A percentile compares a stretch with the other conserved stretches of the same genome.
Evolutionary conservation across 2,113 vertebrate genomes (phyloP).

Genomic region (Propithecus coquereli): DNA sequence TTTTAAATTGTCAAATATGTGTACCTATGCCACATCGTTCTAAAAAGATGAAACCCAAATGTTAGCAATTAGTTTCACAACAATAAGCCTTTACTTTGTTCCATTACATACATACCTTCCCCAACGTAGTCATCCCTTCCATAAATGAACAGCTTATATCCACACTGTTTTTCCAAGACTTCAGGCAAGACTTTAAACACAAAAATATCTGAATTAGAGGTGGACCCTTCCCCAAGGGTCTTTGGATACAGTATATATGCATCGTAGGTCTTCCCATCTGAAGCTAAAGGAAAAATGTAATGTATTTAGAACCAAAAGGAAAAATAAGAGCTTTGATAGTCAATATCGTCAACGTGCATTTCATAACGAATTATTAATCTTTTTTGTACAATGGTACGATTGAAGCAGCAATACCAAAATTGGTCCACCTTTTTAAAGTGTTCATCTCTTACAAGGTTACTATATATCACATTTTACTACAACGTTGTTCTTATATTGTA

Average conservation of each 20-base stretch:
- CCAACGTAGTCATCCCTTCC: constrained; percentile 90
- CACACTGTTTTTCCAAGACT: constrained; percentile 90
- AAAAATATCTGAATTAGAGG: constrained; percentile 81
- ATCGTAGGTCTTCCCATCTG: constrained; percentile 92
- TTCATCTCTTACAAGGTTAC: not conserved
- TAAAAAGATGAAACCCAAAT: not conserved
- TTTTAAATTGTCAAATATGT: not conserved
- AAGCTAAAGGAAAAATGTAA: constrained; percentile 77
- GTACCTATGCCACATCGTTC: not conserved
- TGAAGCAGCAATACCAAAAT: not conserved
- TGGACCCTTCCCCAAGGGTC: constrained; percentile 61
- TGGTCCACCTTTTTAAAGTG: not conserved
- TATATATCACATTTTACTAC: not conserved
- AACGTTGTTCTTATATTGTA: not conserved
- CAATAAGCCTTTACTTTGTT: not conserved
- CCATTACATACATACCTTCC: constrained; percentile 82
- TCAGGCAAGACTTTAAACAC: constrained; percentile 88
- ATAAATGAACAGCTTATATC: constrained; percentile 92
- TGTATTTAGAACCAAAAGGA: not conserved
- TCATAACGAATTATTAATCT: not conserved
- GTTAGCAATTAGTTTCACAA: not conserved
- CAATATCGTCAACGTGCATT: not conserved
- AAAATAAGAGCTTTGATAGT: not conserved
- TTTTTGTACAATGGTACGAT: not conserved
- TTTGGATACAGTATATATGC: constrained; percentile 92